These are phyloP conservation scores for Axea sp. DNA, from an alignment of 2,888 invertebrate genomes.

Conservation along the genomic window DNA sequence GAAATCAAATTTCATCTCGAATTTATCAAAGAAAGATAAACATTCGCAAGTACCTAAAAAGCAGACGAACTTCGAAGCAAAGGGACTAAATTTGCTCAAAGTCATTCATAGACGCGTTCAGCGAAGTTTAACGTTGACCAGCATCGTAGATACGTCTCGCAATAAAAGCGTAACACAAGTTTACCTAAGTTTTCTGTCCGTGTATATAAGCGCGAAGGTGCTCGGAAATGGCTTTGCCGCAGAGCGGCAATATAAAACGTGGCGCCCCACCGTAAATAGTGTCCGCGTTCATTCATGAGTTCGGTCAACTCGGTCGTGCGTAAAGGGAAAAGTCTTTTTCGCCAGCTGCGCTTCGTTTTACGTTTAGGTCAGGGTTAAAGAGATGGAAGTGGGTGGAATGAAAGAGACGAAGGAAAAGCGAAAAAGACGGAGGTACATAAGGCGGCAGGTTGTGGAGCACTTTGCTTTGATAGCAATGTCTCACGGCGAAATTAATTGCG, in stretches of 20 bases:
- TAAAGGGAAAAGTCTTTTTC: constrained; percentile 76
- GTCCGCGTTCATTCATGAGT: constrained; percentile 74
- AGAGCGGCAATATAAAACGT: constrained; percentile 61
- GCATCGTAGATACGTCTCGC: constrained; percentile 14
- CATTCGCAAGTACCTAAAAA: too few relatives aligned
- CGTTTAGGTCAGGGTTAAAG: constrained; percentile 76
- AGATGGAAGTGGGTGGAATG: constrained; percentile 65
- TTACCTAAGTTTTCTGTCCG: constrained; percentile 49
- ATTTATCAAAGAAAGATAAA: too few relatives aligned
- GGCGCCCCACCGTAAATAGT: constrained; percentile 71
- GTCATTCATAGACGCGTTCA: constrained; percentile 10
- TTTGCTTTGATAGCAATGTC: constrained; percentile 51
- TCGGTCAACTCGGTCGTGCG: constrained; percentile 73
- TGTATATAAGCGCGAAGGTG: constrained; percentile 50
- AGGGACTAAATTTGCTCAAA: neutral
- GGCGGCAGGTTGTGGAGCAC: constrained; percentile 39
- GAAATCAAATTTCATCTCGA: too few relatives aligned
- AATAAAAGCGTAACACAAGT: constrained; percentile 55
- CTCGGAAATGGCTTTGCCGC: constrained; percentile 46
- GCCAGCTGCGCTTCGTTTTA: constrained; percentile 70
- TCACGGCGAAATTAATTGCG: constrained; percentile 54
- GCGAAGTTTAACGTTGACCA: constrained; percentile 10
- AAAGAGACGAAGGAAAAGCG: constrained; percentile 37
- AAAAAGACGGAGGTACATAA: constrained; percentile 48
- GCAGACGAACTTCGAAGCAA: too few relatives aligned